Evolutionary conservation across 2,888 invertebrate species (phyloP).

Genomic region (Rosalia funebris): DNA sequence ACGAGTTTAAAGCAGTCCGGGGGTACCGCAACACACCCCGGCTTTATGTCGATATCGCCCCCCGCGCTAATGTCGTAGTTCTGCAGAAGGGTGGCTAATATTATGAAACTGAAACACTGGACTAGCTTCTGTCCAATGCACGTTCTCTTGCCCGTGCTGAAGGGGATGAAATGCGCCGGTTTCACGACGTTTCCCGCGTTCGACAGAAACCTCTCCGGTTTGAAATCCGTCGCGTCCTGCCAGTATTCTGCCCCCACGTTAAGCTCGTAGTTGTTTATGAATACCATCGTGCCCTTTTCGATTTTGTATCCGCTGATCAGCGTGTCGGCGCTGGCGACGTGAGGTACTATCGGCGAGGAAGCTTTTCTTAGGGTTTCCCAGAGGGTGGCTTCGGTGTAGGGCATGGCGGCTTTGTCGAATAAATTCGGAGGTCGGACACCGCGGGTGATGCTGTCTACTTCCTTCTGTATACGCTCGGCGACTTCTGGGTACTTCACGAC

Average conservation of each 20-base stretch:
- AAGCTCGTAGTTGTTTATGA: slow-evolving; percentile 85
- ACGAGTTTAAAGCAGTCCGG: slow-evolving; percentile 76
- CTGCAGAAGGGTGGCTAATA: slow-evolving; percentile 78
- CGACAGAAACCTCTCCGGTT: slow-evolving; percentile 78
- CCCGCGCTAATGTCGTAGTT: slow-evolving; percentile 74
- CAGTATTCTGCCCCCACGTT: slow-evolving; percentile 80
- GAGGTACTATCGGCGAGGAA: slow-evolving; percentile 91
- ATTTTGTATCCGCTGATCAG: slow-evolving; percentile 77
- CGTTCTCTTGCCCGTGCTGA: slow-evolving; percentile 87
- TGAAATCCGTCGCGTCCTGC: slow-evolving; percentile 77
- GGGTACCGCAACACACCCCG: slow-evolving; percentile 80
- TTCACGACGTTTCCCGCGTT: slow-evolving; percentile 64
- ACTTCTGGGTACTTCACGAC: slow-evolving; percentile 75
- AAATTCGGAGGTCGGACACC: slow-evolving; percentile 69
- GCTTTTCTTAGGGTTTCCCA: slow-evolving; percentile 82
- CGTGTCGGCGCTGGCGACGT: slow-evolving; percentile 83
- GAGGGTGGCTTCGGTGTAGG: slow-evolving; percentile 84
- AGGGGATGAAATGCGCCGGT: slow-evolving; percentile 82
- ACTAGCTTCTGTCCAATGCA: slow-evolving; percentile 87
- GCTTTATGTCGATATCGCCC: slow-evolving; percentile 69
- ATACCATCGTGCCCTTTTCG: slow-evolving; percentile 81
- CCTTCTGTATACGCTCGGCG: slow-evolving; percentile 72
- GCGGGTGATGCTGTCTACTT: slow-evolving; percentile 73
- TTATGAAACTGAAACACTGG: slow-evolving; percentile 78
- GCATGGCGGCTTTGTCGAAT: slow-evolving; percentile 74